Evolutionary conservation across 2,797 vertebrate species (phyloP).

Genomic region (Numenius phaeopus): DNA sequence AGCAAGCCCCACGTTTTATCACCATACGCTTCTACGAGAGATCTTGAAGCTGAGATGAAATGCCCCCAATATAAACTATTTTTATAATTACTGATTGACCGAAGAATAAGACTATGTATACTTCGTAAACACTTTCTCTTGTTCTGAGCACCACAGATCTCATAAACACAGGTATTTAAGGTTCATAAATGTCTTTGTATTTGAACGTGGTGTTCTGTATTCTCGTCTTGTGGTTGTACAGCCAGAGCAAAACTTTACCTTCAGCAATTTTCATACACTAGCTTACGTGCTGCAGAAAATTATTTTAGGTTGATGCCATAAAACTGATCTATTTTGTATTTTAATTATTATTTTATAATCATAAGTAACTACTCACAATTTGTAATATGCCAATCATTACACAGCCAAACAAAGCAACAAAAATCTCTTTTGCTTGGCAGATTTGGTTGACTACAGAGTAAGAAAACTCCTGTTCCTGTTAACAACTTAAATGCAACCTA

Average conservation of each 20-base stretch:
- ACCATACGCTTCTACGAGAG: neutral
- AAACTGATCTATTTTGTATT: rapidly evolving
- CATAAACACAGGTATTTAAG: neutral
- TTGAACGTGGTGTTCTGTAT: neutral
- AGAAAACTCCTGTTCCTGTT: neutral
- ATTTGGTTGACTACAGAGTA: neutral
- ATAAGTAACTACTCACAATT: neutral
- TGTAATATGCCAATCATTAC: neutral
- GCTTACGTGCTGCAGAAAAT: conserved; percentile 3
- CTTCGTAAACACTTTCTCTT: neutral
- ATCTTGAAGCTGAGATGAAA: neutral
- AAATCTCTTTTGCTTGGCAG: neutral
- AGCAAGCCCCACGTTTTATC: neutral
- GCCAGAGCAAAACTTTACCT: neutral
- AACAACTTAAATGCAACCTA: neutral
- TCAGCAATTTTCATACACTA: conserved; percentile 14
- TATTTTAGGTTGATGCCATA: neutral
- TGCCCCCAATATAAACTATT: neutral
- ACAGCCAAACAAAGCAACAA: neutral
- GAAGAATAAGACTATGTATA: neutral
- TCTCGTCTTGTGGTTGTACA: neutral
- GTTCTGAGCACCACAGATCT: neutral
- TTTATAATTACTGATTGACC: neutral
- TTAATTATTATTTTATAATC: conserved; percentile 3
- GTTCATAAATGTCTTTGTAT: neutral